Percentiles rank a stretch among this genome's conserved stretches.
Evolutionary conservation across 2,113 vertebrate genomes (phyloP).

Genomic region (Macrotus californicus): DNA sequence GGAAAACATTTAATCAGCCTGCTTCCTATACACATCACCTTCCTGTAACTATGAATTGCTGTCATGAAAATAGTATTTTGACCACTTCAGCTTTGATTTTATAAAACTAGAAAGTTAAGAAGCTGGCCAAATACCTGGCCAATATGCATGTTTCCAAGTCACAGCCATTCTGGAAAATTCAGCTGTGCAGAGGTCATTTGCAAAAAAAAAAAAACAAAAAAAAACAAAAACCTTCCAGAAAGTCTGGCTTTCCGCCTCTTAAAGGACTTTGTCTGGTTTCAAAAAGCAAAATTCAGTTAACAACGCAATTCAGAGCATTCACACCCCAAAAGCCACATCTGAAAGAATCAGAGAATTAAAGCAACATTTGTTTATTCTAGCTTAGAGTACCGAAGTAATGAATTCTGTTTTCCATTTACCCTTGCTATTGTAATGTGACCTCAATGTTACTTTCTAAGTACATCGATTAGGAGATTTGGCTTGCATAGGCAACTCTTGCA

Average conservation of each 20-base stretch:
- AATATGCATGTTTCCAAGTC: not conserved
- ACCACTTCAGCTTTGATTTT: not conserved
- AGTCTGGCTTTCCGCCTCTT: not conserved
- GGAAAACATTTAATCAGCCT: not conserved
- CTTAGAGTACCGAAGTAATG: slow-evolving; percentile 29
- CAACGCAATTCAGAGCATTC: not conserved
- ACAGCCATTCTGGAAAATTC: not conserved
- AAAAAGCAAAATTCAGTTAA: not conserved
- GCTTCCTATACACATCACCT: not conserved
- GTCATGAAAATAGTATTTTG: slow-evolving; percentile 3
- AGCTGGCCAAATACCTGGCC: not conserved
- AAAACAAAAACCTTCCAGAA: not conserved
- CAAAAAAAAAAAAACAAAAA: not conserved
- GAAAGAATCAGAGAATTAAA: slow-evolving; percentile 45
- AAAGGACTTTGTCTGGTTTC: not conserved
- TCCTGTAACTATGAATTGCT: not conserved
- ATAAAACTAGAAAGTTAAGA: not conserved
- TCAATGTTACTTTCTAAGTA: slow-evolving; percentile 27
- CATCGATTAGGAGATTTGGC: slow-evolving; percentile 18
- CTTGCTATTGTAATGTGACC: slow-evolving; percentile 42
- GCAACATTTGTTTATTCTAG: slow-evolving; percentile 24
- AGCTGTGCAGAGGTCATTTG: not conserved
- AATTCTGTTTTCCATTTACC: slow-evolving; percentile 46
- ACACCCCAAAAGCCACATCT: not conserved
- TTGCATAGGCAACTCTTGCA: not conserved